These are phyloP conservation scores for Florisuga fusca DNA, from an alignment of 2,797 vertebrate species.

Conservation along the genomic window DNA sequence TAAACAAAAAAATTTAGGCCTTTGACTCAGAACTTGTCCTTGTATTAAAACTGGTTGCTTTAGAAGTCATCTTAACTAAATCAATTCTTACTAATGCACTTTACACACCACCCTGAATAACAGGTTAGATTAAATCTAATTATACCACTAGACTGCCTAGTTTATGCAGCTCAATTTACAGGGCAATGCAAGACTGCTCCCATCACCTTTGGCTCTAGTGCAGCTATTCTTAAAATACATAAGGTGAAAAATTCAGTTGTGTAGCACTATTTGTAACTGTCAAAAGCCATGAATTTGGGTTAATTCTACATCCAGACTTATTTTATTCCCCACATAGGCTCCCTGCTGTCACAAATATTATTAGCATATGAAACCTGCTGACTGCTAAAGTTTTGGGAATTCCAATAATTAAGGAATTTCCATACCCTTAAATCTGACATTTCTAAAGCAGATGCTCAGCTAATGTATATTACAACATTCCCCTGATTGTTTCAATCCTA, in stretches of 20 bases:
- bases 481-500: background rate
- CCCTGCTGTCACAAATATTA: conserved; percentile 12
- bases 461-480: background rate
- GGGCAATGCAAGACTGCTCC: background rate
- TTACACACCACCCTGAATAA: background rate
- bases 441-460: background rate
- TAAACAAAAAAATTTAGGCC: conserved; percentile 2
- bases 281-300: conserved; percentile 11
- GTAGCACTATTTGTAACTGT: background rate
- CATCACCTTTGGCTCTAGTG: background rate
- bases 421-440: background rate
- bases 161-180: background rate
- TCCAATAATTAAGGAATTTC: background rate
- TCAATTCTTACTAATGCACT: background rate
- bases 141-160: background rate
- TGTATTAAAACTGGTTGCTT: background rate
- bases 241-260: background rate
- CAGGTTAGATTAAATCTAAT: background rate
- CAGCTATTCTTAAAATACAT: background rate
- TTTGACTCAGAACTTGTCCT: background rate
- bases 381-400: background rate
- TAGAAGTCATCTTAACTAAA: background rate
- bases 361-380: background rate
- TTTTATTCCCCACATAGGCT: background rate
- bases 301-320: background rate